Evolutionary conservation across 2,797 vertebrate species (phyloP), one percentile per base, ranked within the genome.

Genomic region (Macrochelys suwanniensis): DNA sequence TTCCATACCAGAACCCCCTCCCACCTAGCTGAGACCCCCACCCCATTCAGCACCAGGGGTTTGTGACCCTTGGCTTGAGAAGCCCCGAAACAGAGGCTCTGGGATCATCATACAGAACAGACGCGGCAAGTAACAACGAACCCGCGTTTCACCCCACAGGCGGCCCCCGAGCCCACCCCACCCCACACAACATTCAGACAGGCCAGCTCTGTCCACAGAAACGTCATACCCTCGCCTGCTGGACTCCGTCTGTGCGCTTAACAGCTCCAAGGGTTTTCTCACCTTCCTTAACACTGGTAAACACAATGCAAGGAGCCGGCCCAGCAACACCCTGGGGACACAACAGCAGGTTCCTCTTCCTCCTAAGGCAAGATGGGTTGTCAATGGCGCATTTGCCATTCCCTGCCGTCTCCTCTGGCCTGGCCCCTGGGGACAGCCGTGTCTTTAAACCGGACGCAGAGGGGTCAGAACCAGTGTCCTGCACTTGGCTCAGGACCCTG

Each of bases 191-290:
- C 42, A 25, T 74, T 45, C 42, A 47, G 26, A 47, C 42, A 76
- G 71, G 12, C 71, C 42, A 76, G 25, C 45, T 28, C 71, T 42
- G 6, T 28, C 13, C 37, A 7, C 42, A 47, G 42, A 65, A 9
- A 17, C 31, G 7, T n/a, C 31, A 1, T n/a, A 37, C 65, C 33
- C n/a, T 68, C 17, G 1, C 65, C 61, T 9, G 4, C n/a, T 1
- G 17, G 37, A 17, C 65, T 9, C 17, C 65, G 0, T 0, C 0
- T 15, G 79, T 33, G 42, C 54, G 71, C 23, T 26, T 0, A 0
- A n/a, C 45, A 80, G 54, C 57, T n/a, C 17, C 65, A 21, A 37
- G 65, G 65, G 17, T 21, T 68, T 37, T 68, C n/a, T 68, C 65
- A 21, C 17, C 31, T 33, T 37, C 33, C n/a, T 68, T 68, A 68